Evolutionary conservation across 2,113 vertebrate species (phyloP).

Genomic region (Phaetusa simplex): DNA sequence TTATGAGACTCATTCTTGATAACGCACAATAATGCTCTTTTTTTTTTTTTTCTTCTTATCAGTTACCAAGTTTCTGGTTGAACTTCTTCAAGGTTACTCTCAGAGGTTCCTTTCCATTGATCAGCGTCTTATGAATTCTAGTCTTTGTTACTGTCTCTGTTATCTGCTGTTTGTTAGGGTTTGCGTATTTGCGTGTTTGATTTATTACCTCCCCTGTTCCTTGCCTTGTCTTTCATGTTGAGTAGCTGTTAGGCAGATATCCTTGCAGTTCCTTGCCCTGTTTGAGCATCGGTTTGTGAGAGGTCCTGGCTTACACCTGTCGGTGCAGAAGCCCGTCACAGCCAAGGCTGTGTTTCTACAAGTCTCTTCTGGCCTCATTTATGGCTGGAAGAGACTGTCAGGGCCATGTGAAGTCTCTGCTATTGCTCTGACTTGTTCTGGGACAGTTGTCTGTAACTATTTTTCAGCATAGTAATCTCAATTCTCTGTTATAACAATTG

Average conservation of each 20-base stretch:
- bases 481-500: neutral
- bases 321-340: rapidly evolving
- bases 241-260: neutral
- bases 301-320: neutral
- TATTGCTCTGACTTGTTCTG: neutral
- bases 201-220: constrained; percentile 46
- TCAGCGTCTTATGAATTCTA: neutral
- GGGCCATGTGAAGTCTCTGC: neutral
- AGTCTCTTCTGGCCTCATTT: neutral
- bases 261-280: neutral
- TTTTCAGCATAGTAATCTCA: neutral
- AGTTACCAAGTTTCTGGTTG: constrained; percentile 27
- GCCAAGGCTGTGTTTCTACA: neutral
- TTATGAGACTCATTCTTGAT: constrained; percentile 23
- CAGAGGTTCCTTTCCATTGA: neutral
- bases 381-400: neutral
- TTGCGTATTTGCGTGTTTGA: neutral
- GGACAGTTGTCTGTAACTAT: neutral
- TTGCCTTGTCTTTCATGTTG: constrained; percentile 45
- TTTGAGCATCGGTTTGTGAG: neutral
- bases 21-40: neutral
- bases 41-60: neutral
- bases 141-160: neutral
- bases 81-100: constrained; percentile 44
- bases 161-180: constrained; percentile 16